Conservation (phyloP, 2,113 vertebrate genomes). For the Scolopax mira region DNA sequence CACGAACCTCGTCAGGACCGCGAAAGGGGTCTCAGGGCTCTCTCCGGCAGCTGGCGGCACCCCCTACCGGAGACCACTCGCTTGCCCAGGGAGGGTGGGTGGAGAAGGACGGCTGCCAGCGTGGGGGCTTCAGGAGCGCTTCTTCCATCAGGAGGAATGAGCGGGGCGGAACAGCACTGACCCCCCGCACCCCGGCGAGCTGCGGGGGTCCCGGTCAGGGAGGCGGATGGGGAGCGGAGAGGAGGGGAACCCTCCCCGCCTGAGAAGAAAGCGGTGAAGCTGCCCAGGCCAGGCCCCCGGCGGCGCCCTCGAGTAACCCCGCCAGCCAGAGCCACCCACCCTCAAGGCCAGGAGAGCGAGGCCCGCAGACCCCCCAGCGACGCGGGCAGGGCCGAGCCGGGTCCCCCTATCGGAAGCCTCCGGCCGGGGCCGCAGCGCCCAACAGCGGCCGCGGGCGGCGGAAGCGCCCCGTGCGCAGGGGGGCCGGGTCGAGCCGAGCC, state of each 20-base stretch:
- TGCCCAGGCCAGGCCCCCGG: not conserved
- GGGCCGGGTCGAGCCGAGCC: no score
- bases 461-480: not conserved
- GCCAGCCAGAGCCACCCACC: not conserved
- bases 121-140: accelerated
- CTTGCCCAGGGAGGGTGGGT: accelerated
- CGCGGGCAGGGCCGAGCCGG: not conserved
- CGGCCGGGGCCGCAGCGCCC: not conserved
- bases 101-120: not conserved
- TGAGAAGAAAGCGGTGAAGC: accelerated
- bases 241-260: accelerated
- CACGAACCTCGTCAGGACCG: accelerated
- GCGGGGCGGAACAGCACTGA: accelerated
- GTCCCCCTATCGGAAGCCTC: not conserved
- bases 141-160: not conserved
- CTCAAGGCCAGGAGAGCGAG: no score
- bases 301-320: not conserved
- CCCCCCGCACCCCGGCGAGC: not conserved
- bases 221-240: accelerated
- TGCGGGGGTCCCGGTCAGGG: not conserved
- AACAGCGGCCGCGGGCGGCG: not conserved
- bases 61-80: accelerated
- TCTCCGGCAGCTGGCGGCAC: not conserved
- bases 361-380: not conserved
- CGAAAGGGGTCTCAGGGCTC: accelerated